A percentile compares a stretch with the other conserved stretches of the same genome.
Evolutionary conservation across 2,113 vertebrate species (phyloP).

Genomic region (Atherinomorus stipes): DNA sequence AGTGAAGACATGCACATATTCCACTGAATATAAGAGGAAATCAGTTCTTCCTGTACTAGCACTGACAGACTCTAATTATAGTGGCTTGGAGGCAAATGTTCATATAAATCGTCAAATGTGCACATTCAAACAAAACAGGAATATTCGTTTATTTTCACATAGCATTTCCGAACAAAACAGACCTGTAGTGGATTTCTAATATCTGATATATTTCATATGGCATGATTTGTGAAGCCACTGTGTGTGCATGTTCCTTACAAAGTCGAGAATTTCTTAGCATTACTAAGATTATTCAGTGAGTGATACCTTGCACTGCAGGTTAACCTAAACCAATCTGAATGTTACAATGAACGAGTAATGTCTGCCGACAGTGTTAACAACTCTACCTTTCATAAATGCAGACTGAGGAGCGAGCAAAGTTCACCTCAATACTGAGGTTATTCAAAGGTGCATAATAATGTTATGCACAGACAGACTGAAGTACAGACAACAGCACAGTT

Average conservation of each 20-base stretch:
- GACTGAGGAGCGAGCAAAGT: neutral
- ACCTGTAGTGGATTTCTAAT: too few relatives aligned
- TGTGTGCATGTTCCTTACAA: constrained; percentile 31
- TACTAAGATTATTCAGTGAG: constrained; percentile 14
- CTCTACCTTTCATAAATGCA: neutral
- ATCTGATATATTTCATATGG: too few relatives aligned
- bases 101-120: too few relatives aligned
- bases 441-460: neutral
- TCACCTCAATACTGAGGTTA: neutral
- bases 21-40: neutral
- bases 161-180: too few relatives aligned
- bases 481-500: constrained; percentile 13
- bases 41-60: neutral
- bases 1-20: neutral
- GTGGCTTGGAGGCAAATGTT: too few relatives aligned
- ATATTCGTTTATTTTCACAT: too few relatives aligned
- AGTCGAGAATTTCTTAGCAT: neutral
- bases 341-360: neutral
- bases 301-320: constrained; percentile 13
- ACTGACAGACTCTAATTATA: neutral
- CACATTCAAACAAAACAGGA: too few relatives aligned
- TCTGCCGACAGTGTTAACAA: neutral
- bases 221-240: neutral
- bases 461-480: constrained; percentile 4
- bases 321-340: constrained; percentile 7